These are phyloP conservation scores for Brachionus calyciflorus DNA, from an alignment of 1,140 invertebrate species.

Conservation along the genomic window DNA sequence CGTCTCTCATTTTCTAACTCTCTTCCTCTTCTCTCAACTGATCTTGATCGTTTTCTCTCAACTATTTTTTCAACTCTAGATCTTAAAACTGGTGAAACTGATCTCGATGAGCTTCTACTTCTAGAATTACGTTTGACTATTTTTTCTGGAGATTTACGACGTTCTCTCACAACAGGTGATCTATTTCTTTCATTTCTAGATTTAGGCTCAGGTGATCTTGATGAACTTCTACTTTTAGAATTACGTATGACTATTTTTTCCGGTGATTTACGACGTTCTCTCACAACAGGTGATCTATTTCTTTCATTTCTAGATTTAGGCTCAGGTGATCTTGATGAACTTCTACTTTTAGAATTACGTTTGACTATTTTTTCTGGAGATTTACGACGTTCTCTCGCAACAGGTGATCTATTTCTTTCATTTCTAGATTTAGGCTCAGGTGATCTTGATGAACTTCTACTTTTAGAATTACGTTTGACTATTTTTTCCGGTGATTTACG, in stretches of 20 bases:
- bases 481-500: neutral
- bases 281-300: too few relatives aligned
- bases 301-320: neutral
- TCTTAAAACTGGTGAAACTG: too few relatives aligned
- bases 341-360: neutral
- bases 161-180: too few relatives aligned
- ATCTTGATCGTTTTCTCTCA: too few relatives aligned
- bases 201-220: neutral
- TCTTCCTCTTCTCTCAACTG: neutral
- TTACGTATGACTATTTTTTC: neutral
- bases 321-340: neutral
- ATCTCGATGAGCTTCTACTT: neutral
- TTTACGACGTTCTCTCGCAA: too few relatives aligned
- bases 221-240: neutral
- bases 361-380: neutral
- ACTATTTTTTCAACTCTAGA: too few relatives aligned
- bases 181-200: neutral
- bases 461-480: neutral
- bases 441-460: neutral
- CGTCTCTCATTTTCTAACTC: neutral
- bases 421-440: neutral
- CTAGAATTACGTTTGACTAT: neutral
- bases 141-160: neutral
- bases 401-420: neutral
- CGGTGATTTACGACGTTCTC: neutral